Conservation (phyloP, 53 echinoderm and acorn worm species). For the Henricia sp. region DNA sequence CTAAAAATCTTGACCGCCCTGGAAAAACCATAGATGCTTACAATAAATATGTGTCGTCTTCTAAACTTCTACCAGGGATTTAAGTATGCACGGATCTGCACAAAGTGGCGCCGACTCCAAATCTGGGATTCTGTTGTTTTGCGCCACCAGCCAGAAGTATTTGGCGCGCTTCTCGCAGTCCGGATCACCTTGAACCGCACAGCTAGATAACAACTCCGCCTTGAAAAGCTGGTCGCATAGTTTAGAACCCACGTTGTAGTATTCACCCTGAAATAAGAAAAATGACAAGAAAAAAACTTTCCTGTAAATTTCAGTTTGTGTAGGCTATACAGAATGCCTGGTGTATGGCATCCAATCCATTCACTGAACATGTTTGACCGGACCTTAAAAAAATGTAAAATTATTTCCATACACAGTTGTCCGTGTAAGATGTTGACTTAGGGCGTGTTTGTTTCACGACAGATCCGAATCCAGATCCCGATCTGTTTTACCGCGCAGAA, state of each 20-base stretch:
- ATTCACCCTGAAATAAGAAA: constrained; percentile 66
- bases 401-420: too few relatives aligned
- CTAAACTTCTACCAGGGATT: constrained; percentile 72
- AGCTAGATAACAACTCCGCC: constrained; percentile 73
- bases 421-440: too few relatives aligned
- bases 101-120: constrained; percentile 57
- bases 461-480: too few relatives aligned
- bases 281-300: neutral
- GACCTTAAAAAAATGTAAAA: too few relatives aligned
- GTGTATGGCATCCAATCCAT: too few relatives aligned
- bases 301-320: too few relatives aligned
- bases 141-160: constrained; percentile 88
- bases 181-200: constrained; percentile 26
- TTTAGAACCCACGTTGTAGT: constrained; percentile 67
- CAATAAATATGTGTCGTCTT: neutral
- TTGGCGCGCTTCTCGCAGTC: constrained; percentile 80
- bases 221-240: constrained; percentile 89
- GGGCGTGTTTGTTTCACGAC: too few relatives aligned
- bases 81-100: constrained; percentile 72
- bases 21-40: neutral
- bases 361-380: too few relatives aligned
- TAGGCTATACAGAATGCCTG: too few relatives aligned
- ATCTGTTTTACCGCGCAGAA: too few relatives aligned
- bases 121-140: constrained; percentile 61
- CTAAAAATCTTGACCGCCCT: too few relatives aligned